phyloP scores from a whole-genome alignment of 2,888 invertebrate species.

The Crocallis elinguaria region DNA sequence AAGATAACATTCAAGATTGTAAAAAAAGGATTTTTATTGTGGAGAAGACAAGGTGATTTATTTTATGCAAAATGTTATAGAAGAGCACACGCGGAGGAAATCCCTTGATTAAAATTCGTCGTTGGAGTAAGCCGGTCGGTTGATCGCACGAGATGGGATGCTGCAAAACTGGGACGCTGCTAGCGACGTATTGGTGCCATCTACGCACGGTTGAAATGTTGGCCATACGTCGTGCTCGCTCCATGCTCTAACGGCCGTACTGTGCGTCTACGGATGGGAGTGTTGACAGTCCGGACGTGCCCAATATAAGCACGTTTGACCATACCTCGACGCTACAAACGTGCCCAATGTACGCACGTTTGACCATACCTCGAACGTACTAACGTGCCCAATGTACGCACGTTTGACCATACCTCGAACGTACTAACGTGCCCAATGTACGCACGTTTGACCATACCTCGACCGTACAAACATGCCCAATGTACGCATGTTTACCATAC shows the following conservation, averaged over 20 bases:
- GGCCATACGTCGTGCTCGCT: background rate
- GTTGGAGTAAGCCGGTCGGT: constrained; percentile 72
- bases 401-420: too few relatives aligned
- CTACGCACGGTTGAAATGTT: constrained; percentile 4
- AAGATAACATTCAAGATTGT: constrained; percentile 42
- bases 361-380: too few relatives aligned
- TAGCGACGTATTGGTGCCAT: constrained; percentile 42
- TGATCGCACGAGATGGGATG: constrained; percentile 53
- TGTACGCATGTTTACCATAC: constrained; percentile 22
- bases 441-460: constrained; percentile 23
- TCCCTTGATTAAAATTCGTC: constrained; percentile 78
- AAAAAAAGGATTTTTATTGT: constrained; percentile 56
- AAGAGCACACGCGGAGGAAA: constrained; percentile 80
- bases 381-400: constrained; percentile 6
- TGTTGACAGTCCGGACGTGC: background rate
- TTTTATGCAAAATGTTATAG: constrained; percentile 83
- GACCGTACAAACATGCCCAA: background rate
- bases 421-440: background rate
- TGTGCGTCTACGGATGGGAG: background rate
- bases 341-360: constrained; percentile 15
- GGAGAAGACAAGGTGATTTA: constrained; percentile 57
- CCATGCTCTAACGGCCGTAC: background rate
- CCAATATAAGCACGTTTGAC: constrained; percentile 19
- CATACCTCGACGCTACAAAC: background rate
- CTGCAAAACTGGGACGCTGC: constrained; percentile 54